Conservation (phyloP, 2,113 vertebrate species). For the Erythrocercus mccallii region DNA sequence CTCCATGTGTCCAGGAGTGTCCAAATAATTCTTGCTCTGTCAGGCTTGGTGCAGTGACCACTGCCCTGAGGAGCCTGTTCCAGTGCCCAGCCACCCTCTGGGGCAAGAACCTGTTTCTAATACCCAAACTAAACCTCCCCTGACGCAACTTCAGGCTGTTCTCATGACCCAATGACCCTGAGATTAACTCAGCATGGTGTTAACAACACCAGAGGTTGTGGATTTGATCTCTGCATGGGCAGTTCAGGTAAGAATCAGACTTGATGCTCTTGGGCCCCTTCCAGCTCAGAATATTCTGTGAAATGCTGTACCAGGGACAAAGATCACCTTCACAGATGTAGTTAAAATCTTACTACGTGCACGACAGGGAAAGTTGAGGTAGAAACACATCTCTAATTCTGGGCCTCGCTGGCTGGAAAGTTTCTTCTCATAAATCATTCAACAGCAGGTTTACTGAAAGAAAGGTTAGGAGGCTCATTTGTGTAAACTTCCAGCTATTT, state of each 20-base stretch:
- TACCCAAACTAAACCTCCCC: background rate
- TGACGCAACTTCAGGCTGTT: background rate
- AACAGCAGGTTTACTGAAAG: background rate
- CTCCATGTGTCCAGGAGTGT: background rate
- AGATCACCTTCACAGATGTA: background rate
- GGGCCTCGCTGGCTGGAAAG: background rate
- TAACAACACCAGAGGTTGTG: background rate
- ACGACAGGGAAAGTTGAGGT: background rate
- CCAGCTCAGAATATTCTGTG: background rate
- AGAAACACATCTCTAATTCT: background rate
- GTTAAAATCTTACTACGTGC: background rate
- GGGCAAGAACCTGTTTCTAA: background rate
- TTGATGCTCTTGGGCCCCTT: background rate
- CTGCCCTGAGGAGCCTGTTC: background rate
- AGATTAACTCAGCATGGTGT: background rate
- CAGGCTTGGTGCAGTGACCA: background rate
- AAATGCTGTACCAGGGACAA: background rate
- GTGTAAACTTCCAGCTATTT: slow-evolving; percentile 6
- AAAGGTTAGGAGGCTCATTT: background rate
- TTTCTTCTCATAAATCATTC: slow-evolving; percentile 1
- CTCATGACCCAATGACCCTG: background rate
- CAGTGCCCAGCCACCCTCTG: background rate
- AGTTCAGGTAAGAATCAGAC: background rate
- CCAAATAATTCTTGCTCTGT: background rate
- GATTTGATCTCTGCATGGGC: background rate